Evolutionary conservation across 2,888 invertebrate species (phyloP), one percentile per base, ranked within the genome.

Genomic region (Euclidia mi): DNA sequence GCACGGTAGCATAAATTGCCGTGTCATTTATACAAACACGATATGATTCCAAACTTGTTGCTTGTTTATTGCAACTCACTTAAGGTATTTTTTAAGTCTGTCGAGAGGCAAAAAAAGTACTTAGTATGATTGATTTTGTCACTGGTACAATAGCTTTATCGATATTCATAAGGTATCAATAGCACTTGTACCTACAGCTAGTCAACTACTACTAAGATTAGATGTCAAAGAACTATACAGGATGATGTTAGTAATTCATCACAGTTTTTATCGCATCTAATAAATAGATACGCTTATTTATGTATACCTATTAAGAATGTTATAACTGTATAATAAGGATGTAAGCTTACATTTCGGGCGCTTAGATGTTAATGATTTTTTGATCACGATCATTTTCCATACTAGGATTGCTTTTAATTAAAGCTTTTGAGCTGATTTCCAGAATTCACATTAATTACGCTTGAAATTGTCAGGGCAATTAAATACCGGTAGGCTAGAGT

Each of bases 231-330:
- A 87, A 83, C 86, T 82, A 79, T 79, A 79, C 71, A 81, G 81
- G 81, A 84, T 79, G 76, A 79, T 72, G 81, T 73, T 76, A 65
- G 82, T 79, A 81, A 93, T 92, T 85, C 82, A 91, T 93, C 91
- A 90, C 85, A 76, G 84, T 90, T 90, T 91, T 91, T 91, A 88
- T 87, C 82, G 73, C 79, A 70, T 60, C 64, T 65, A 79, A 82
- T 74, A 66, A 82, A 82, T 81, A 82, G 77, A 76, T 78, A 46
- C 75, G 78, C 76, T 77, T 75, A 81, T 70, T 29, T 17, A 31
- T 47, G 17, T 38, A 2, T 6, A 69, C 14, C 25, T 71, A 65
- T 80, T 82, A 78, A 79, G 71, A 56, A 66, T 76, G 65, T 65
- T 66, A 75, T 89, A 90, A 89, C 90, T 88, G 89, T 89, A 81